Conservation (phyloP, 92 coral and sea anemone genomes). For the Actinernus sp. region DNA sequence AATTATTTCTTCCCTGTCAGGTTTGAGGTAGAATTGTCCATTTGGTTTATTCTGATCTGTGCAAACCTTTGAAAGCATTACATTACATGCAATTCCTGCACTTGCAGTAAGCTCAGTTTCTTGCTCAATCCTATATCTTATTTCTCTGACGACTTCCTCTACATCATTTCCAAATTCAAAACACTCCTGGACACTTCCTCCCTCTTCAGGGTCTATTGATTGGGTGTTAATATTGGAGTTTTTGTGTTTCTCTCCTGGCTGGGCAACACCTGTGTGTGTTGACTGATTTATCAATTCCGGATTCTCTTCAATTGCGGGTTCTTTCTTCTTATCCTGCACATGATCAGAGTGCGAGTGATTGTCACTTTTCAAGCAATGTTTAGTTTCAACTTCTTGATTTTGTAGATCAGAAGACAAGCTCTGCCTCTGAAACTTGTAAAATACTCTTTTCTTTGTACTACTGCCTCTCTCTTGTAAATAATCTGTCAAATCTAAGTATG, state of each 20-base stretch:
- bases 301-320: neutral
- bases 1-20: slow-evolving; percentile 66
- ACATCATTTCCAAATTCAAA: slow-evolving; percentile 74
- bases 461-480: slow-evolving; percentile 64
- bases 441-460: slow-evolving; percentile 21
- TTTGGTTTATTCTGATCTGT: slow-evolving; percentile 96
- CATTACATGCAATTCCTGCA: slow-evolving; percentile 99
- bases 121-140: slow-evolving; percentile 86
- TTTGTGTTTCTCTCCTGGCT: no score
- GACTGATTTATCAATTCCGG: no score
- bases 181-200: neutral
- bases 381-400: neutral
- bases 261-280: no score
- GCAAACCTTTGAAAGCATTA: slow-evolving; percentile 92
- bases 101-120: slow-evolving; percentile 95
- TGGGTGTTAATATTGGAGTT: no score
- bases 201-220: slow-evolving; percentile 8
- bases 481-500: slow-evolving; percentile 93
- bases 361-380: neutral
- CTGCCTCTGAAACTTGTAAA: neutral
- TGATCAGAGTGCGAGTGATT: neutral
- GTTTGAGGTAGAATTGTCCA: slow-evolving; percentile 88
- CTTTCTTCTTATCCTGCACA: neutral
- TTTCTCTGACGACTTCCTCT: slow-evolving; percentile 81
- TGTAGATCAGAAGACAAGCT: neutral